A percentile compares a stretch with the other conserved stretches of the same genome.
Evolutionary conservation across 2,888 invertebrate genomes (phyloP).

Genomic region (Napeogenes sylphis): DNA sequence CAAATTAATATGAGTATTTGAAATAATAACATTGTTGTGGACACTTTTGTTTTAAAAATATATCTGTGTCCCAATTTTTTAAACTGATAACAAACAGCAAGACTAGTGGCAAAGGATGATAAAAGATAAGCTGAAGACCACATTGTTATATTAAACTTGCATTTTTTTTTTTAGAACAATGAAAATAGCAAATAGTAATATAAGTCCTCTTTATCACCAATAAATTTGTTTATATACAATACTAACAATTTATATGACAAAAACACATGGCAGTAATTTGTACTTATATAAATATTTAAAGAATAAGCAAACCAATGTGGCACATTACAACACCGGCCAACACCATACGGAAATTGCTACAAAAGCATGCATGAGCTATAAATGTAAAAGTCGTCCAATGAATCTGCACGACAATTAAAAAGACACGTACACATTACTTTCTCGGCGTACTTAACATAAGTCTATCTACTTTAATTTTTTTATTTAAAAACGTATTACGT

Average conservation of each 20-base stretch:
- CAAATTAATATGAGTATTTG: constrained; percentile 2
- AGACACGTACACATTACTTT: constrained; percentile 41
- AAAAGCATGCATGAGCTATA: constrained; percentile 24
- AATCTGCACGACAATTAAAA: constrained; percentile 33
- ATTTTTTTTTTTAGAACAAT: neutral
- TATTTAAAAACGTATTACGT: constrained; percentile 41
- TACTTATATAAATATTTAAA: constrained; percentile 1
- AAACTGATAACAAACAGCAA: constrained; percentile 20
- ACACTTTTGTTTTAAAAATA: neutral
- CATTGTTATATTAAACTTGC: neutral
- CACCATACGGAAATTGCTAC: constrained; percentile 32
- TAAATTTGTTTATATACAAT: constrained; percentile 5
- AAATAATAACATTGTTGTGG: constrained; percentile 1
- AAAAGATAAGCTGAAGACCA: constrained; percentile 17
- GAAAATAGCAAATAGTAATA: neutral
- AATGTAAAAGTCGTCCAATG: constrained; percentile 28
- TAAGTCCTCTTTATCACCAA: neutral
- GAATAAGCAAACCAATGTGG: neutral
- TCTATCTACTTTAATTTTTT: constrained; percentile 49
- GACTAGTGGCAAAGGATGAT: constrained; percentile 13
- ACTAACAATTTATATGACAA: neutral
- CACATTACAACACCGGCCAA: constrained; percentile 27
- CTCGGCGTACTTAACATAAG: constrained; percentile 31
- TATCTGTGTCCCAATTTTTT: constrained; percentile 17
- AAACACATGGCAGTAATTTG: constrained; percentile 1